Evolutionary conservation across 2,797 vertebrate genomes (phyloP), one percentile per base, ranked within the genome.

Genomic region (Macropodus opercularis): DNA sequence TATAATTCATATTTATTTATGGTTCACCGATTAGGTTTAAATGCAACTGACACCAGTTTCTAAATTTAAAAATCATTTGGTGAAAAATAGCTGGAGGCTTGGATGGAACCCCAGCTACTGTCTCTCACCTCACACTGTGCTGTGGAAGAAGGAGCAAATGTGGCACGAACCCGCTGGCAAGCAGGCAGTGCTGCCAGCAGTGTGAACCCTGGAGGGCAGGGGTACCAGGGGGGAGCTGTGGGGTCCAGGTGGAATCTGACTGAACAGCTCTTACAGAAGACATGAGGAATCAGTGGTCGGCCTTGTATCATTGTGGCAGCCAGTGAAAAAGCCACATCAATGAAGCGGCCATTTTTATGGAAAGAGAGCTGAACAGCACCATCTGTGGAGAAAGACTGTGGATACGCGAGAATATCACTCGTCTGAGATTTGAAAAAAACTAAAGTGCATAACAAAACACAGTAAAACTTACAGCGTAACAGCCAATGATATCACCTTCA

Each of bases 401-500:
- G 21, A 38, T 38, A 27, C 27, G 57, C 11, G 31, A 27, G 57
- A 57, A 53, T 2, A 56, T 22, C 10, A 70, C 6, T 62, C 1
- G 2, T n/a, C 24, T 0, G 3, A 2, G 39, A 67, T 70, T 3
- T 36, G 14, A 60, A 23, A 34, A 31, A 65, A 32, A 0, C 12
- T 27, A 5, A 17, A 51, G 47, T 35, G 3, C 31, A 17, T 2
- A 47, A 22, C 1, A 15, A 26, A 26, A 10, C n/a, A 35, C 63
- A 18, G 3, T n/a, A 15, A 6, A 29, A 92, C 94, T 93, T 71
- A 98, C 96, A 67, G 91, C 94, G 50, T 94, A 96, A 83, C 95
- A 96, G 63, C 96, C 94, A 51, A 98, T 89, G 64, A 97, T 92
- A 70, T 98, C 96, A 15, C 91, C 93, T 62, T 93, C 94, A 34